Evolutionary conservation across 2,113 vertebrate species (phyloP), one percentile per base, ranked within the genome.

Genomic region (Elaphurus davidianus): DNA sequence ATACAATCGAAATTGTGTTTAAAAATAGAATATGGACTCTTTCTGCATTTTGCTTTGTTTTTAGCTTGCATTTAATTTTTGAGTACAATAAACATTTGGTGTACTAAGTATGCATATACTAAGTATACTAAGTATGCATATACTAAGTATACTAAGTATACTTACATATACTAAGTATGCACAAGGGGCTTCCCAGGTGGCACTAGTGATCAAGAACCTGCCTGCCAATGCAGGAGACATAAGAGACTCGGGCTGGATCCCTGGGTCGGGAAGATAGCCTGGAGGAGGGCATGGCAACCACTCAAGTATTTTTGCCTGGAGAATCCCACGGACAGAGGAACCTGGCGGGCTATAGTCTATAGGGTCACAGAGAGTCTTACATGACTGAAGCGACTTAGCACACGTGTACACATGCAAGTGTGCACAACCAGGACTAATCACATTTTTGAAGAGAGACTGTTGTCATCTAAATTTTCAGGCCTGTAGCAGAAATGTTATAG

Each of bases 1-100:
- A 33, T 90, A 84, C 5, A 84, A 87, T 36, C 16, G n/a, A 90
- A 87, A 87, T 90, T 15, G n/a, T 59, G 10, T 76, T 94, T 60
- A 81, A 88, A 92, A 91, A 57, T 40, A 83, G n/a, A 74, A 64
- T 25, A 59, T 27, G 30, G 25, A 76, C 16, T 71, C 12, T 52
- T 91, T 47, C 5, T 87, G 88, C 45, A 52, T 15, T 95, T 27
- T 90, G 11, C 30, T 50, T 90, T 93, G 33, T 74, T 95, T 86
- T 85, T 78, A 81, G 40, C 30, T 95, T 40, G 11, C 76, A 52
- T 84, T 97, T 82, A 91, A 57, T 43, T 78, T 96, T 83, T 78
- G 33, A 84, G 59, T 85, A 28, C 40, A 83, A n/a, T 6, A 47
- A 54, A 36, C 1, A 36, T 92, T 97, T 90, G n/a, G 84, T 76